Percentiles rank a stretch among this genome's conserved stretches.
phyloP scores from a whole-genome alignment of 2,888 invertebrate genomes.

The Andrena flavipes region DNA sequence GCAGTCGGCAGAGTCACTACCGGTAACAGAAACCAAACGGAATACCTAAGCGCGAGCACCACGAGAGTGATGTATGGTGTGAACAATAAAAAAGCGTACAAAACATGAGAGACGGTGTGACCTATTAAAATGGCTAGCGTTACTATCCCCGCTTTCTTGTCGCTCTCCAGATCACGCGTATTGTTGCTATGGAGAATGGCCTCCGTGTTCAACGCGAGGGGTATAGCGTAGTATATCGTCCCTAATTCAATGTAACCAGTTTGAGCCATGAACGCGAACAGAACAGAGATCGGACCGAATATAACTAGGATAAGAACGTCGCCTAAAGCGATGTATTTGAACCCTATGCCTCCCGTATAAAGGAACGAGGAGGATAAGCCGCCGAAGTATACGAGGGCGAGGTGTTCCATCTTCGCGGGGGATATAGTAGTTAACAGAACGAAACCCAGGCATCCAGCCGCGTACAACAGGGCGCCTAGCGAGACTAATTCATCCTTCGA shows the following conservation, averaged over 20 bases:
- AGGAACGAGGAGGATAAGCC: constrained; percentile 97
- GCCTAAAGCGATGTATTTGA: constrained; percentile 97
- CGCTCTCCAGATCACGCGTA: constrained; percentile 95
- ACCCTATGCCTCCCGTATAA: constrained; percentile 98
- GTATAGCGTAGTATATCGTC: constrained; percentile 96
- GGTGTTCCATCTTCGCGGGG: constrained; percentile 96
- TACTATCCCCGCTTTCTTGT: constrained; percentile 95
- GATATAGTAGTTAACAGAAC: constrained; percentile 91
- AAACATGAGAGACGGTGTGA: constrained; percentile 94
- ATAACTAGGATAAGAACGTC: constrained; percentile 96
- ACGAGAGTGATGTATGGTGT: constrained; percentile 96
- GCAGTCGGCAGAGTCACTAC: constrained; percentile 94
- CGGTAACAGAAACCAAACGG: constrained; percentile 95
- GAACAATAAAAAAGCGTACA: constrained; percentile 95
- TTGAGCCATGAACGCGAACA: constrained; percentile 97
- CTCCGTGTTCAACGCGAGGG: constrained; percentile 96
- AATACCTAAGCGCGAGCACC: constrained; percentile 93
- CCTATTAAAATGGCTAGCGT: constrained; percentile 98
- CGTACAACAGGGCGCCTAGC: constrained; percentile 94
- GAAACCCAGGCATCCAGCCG: constrained; percentile 94
- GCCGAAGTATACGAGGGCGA: constrained; percentile 97
- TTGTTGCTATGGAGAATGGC: constrained; percentile 98
- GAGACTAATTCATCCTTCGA: constrained; percentile 93
- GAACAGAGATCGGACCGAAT: constrained; percentile 97
- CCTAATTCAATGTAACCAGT: constrained; percentile 96